These are phyloP conservation scores for Heliothis virescens DNA, from an alignment of 1,140 invertebrate species.

Conservation along the genomic window DNA sequence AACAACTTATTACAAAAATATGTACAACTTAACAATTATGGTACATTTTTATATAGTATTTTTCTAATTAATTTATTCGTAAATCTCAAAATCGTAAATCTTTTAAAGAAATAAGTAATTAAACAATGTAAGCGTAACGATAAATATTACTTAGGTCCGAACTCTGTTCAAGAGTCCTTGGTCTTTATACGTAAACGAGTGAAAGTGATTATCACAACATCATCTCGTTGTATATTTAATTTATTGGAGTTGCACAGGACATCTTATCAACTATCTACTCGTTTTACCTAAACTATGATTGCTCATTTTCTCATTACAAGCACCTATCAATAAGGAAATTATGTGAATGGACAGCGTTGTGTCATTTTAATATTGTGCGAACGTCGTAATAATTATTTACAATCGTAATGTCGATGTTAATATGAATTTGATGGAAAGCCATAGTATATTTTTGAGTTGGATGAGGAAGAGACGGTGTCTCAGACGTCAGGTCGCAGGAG, in stretches of 20 bases:
- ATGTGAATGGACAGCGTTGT: slow-evolving; percentile 60
- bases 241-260: slow-evolving; percentile 65
- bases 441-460: neutral
- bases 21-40: slow-evolving; percentile 55
- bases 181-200: slow-evolving; percentile 68
- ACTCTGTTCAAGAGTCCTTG: slow-evolving; percentile 68
- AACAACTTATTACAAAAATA: slow-evolving; percentile 53
- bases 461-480: slow-evolving; percentile 46
- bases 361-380: slow-evolving; percentile 54
- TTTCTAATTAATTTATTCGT: slow-evolving; percentile 57
- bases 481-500: slow-evolving; percentile 81
- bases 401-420: slow-evolving; percentile 3
- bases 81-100: slow-evolving; percentile 41
- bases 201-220: slow-evolving; percentile 67
- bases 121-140: slow-evolving; percentile 67
- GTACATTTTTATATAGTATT: slow-evolving; percentile 58
- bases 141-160: slow-evolving; percentile 58
- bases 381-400: slow-evolving; percentile 33
- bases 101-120: slow-evolving; percentile 67
- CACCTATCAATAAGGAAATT: slow-evolving; percentile 62
- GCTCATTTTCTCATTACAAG: slow-evolving; percentile 62
- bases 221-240: slow-evolving; percentile 75
- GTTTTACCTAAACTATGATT: slow-evolving; percentile 63
- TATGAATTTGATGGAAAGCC: slow-evolving; percentile 34
- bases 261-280: slow-evolving; percentile 57